Base-by-base conservation (phyloP, 2,797 vertebrate species). In the Xenopus petersii region DNA sequence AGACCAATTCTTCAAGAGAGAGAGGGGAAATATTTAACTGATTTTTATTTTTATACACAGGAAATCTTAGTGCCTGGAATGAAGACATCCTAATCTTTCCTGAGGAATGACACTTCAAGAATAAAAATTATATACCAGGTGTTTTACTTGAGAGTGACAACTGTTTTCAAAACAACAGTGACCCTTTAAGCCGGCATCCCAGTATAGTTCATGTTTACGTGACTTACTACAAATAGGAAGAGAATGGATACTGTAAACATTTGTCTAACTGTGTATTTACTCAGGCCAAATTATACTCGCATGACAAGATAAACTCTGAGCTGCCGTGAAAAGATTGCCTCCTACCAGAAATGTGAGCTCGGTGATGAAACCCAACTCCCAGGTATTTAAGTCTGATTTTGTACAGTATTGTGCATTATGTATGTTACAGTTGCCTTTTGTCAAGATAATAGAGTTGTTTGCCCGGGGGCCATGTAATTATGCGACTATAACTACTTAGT, bases 101-200 rank as follows among this genome's bases (percentile, higher is more conserved):
- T 12, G 75, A 66, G 30, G 64, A 75, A 61, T 81, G 64, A 76
- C 70, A 80, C 80, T 80, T 71, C 73, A 82, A 81, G 67, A 69
- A 73, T 78, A 70, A 82, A 82, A n/a, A 68, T 83, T 78, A 82
- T 61, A 84, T 16, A 48, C 86, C 90, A 92, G 88, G 86, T 89
- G 90, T 90, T 90, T 89, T 82, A 79, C 84, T 87, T 91, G 85
- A 89, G 81, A 81, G 63, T 90, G 89, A 92, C 89, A 91, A 83
- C 80, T 91, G 89, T 91, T 90, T 89, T 86, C 82, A 90, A 92
- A 92, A 92, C 88, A 91, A 13, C 83, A 79, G 84, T 91, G 88
- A 88, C 84, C 85, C 83, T 84, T 86, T 86, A 89, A 90, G 83
- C 85, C 81, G 1, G 48, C 83, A 81, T 79, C 82, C 83, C 84